These are phyloP conservation scores for Melanotaenia maccullochi DNA, from an alignment of 2,797 vertebrate genomes.

Conservation along the genomic window DNA sequence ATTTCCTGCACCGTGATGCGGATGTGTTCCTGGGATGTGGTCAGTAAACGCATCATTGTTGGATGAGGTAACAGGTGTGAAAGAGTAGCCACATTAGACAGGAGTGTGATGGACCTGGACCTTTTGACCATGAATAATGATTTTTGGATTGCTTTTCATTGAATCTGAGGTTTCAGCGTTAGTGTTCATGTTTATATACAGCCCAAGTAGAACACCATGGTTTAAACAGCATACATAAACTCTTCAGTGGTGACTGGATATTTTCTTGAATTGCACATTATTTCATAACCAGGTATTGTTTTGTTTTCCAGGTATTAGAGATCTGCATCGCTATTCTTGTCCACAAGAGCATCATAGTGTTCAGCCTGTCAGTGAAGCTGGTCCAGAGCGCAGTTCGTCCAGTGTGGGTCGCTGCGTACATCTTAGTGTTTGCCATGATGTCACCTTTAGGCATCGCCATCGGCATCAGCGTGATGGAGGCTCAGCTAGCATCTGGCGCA, in stretches of 20 bases:
- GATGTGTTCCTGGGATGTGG: no score
- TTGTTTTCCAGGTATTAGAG: slow-evolving; percentile 81
- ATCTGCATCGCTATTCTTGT: slow-evolving; percentile 90
- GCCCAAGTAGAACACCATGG: neutral
- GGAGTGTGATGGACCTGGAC: neutral
- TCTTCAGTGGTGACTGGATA: neutral
- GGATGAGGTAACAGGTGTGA: no score
- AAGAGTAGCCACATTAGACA: neutral
- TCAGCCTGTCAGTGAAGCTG: slow-evolving; percentile 89
- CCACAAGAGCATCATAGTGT: slow-evolving; percentile 92
- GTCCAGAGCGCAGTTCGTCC: slow-evolving; percentile 81
- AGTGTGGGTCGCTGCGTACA: slow-evolving; percentile 82
- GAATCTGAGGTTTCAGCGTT: no score
- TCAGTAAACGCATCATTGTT: no score
- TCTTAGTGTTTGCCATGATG: slow-evolving; percentile 87
- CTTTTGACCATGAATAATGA: neutral
- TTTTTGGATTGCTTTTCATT: neutral
- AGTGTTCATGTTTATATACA: no score
- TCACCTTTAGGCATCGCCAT: slow-evolving; percentile 87
- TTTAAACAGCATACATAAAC: neutral
- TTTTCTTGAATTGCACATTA: neutral
- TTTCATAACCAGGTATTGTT: neutral
- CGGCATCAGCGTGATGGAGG: slow-evolving; percentile 85
- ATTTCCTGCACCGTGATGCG: no score
- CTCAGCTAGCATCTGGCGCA: slow-evolving; percentile 63